phyloP scores from a whole-genome alignment of 1,140 invertebrate species.

The Cyrtorhinus lividipennis region DNA sequence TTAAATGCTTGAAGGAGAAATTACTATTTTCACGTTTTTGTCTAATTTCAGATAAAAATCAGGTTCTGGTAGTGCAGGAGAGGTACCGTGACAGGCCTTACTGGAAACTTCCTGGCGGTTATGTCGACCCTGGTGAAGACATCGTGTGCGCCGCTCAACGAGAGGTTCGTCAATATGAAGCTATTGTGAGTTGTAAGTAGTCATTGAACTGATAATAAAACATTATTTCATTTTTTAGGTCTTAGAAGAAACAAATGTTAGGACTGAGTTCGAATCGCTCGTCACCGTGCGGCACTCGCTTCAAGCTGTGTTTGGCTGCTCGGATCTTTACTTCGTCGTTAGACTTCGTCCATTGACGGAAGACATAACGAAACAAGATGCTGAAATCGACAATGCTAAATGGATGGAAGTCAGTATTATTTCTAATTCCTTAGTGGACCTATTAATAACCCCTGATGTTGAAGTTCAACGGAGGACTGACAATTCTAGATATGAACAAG shows the following conservation, averaged over 20 bases:
- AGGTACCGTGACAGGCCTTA: constrained; percentile 40
- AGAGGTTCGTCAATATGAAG: constrained; percentile 42
- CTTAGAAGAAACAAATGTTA: constrained; percentile 74
- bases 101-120: constrained; percentile 88
- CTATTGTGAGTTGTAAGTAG: background rate
- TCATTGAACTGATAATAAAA: background rate
- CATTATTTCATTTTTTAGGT: background rate
- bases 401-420: constrained; percentile 60
- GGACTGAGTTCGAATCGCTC: constrained; percentile 55
- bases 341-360: constrained; percentile 48
- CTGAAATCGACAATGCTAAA: constrained; percentile 56
- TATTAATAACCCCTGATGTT: background rate
- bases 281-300: constrained; percentile 63
- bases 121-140: constrained; percentile 78
- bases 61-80: constrained; percentile 68
- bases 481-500: too few species aligned
- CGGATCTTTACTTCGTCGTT: constrained; percentile 69
- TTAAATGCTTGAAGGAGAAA: too few species aligned
- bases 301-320: constrained; percentile 56
- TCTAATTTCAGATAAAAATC: constrained; percentile 30
- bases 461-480: too few species aligned
- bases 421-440: too few species aligned
- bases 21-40: background rate
- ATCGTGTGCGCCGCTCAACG: constrained; percentile 58
- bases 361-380: constrained; percentile 48